A percentile compares a stretch with the other conserved stretches of the same genome.
These are phyloP conservation scores for Solen grandis DNA, from an alignment of 1,140 invertebrate species.

Conservation along the genomic window DNA sequence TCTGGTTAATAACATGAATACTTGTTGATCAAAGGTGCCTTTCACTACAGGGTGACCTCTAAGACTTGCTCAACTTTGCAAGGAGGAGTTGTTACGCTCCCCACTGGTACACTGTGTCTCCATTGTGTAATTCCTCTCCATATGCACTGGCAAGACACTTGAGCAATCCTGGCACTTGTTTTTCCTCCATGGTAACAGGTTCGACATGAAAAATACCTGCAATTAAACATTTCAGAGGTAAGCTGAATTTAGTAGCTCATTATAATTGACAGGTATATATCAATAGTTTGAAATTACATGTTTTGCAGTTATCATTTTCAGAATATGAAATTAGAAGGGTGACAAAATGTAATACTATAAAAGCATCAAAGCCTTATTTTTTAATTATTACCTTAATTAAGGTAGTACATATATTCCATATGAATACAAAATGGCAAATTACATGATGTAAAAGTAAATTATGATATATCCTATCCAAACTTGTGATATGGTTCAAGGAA, in stretches of 20 bases:
- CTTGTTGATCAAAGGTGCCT: no score
- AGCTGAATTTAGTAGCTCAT: not conserved
- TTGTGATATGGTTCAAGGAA: no score
- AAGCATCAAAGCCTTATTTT: not conserved
- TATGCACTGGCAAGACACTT: slow-evolving; percentile 20
- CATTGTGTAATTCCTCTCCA: not conserved
- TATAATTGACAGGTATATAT: not conserved
- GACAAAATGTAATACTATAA: not conserved
- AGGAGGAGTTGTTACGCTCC: no score
- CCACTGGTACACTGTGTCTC: not conserved
- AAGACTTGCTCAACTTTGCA: no score
- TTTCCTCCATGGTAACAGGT: slow-evolving; percentile 33
- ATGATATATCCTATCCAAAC: no score
- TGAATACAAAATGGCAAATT: no score
- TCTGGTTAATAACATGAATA: no score
- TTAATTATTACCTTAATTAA: not conserved
- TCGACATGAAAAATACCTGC: slow-evolving; percentile 51
- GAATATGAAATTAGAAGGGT: not conserved
- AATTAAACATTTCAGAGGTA: not conserved
- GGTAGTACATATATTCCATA: no score
- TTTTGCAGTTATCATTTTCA: no score
- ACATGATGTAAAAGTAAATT: no score
- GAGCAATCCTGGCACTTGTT: slow-evolving; percentile 33
- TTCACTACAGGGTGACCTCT: no score
- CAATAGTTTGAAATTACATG: not conserved